A percentile compares a stretch with the other conserved stretches of the same genome.
phyloP scores from a whole-genome alignment of 2,888 invertebrate species.

The Argyresthia goedartella region DNA sequence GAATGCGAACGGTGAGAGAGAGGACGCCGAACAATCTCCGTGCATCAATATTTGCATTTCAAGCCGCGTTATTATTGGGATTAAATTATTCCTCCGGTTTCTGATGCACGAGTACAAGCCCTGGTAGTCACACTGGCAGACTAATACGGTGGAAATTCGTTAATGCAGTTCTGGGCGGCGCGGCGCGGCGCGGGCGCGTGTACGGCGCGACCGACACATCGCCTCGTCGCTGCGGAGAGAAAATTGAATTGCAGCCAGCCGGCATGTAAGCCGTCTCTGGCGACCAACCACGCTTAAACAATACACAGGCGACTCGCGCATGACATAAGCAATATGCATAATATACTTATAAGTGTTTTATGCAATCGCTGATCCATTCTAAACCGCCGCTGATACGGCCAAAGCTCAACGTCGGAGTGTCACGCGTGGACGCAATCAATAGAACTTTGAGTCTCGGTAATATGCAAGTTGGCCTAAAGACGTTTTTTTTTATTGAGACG shows the following conservation, averaged over 20 bases:
- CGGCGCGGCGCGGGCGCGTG: not conserved
- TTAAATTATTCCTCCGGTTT: constrained; percentile 17
- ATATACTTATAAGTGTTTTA: too few relatives aligned
- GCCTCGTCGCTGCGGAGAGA: not conserved
- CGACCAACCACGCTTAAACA: not conserved
- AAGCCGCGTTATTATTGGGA: constrained; percentile 19
- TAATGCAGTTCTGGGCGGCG: not conserved
- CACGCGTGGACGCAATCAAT: too few relatives aligned
- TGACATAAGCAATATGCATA: too few relatives aligned
- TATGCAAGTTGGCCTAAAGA: too few relatives aligned
- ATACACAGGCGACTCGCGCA: too few relatives aligned
- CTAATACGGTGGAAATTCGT: constrained; percentile 5
- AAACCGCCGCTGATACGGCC: too few relatives aligned
- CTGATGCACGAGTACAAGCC: not conserved
- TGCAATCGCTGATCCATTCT: too few relatives aligned
- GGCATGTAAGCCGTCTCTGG: not conserved
- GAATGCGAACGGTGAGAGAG: not conserved
- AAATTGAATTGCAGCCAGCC: not conserved
- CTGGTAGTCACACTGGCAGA: not conserved
- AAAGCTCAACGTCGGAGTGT: too few relatives aligned
- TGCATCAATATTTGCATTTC: constrained; percentile 18
- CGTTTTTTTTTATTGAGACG: too few relatives aligned
- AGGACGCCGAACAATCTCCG: constrained; percentile 1
- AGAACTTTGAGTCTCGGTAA: too few relatives aligned
- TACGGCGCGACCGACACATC: not conserved